Percentiles rank a stretch among this genome's conserved stretches.
Conservation (phyloP, 1,140 invertebrate genomes). For the Conus ventricosus region DNA sequence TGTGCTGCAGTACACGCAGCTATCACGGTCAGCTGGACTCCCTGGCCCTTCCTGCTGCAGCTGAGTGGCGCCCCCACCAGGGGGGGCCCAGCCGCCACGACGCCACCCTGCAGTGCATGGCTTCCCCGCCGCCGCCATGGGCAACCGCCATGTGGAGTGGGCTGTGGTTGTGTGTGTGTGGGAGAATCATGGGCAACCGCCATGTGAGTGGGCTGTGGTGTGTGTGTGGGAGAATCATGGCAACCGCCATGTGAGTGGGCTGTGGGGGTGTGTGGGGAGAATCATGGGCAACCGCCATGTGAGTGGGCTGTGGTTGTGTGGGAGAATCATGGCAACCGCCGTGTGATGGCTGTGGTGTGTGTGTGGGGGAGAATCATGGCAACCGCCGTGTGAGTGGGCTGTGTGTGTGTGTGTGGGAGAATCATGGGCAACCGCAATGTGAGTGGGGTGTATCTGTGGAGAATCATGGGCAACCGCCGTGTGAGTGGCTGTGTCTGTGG, state of each 20-base stretch:
- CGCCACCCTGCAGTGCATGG: constrained; percentile 89
- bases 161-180: not conserved
- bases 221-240: not conserved
- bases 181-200: not conserved
- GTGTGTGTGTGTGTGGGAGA: no score
- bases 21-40: constrained; percentile 87
- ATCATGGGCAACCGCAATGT: no score
- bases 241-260: not conserved
- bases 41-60: constrained; percentile 88
- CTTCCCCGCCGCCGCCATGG: constrained; percentile 89
- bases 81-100: constrained; percentile 73
- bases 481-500: no score
- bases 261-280: no score
- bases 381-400: no score
- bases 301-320: no score
- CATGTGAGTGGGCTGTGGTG: not conserved
- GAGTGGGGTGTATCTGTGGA: no score
- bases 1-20: constrained; percentile 94
- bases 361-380: no score
- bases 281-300: no score
- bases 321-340: no score
- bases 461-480: no score
- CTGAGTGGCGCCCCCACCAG: constrained; percentile 82
- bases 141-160: constrained; percentile 82
- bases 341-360: no score